Evolutionary conservation across 2,797 vertebrate species (phyloP), one percentile per base, ranked within the genome.

Genomic region (Gymnoscopelus microlampas): DNA sequence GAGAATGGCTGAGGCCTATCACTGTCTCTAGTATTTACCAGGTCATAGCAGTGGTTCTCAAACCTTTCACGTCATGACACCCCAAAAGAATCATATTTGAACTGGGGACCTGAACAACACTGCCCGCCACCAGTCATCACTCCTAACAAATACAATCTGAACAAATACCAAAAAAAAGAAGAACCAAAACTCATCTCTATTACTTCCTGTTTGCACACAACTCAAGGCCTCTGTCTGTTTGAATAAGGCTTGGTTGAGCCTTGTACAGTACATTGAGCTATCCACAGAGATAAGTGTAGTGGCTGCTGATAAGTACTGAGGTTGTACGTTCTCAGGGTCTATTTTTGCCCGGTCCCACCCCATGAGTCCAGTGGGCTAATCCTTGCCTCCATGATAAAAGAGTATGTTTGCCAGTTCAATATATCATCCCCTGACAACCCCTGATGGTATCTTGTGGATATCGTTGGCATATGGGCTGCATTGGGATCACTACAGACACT

Each of bases 221-320:
- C 35, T 66, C 47, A 71, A 12, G 7, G 26, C 53, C 24, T 35
- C 35, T 23, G 54, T 49, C 55, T 69, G 24, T 57, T 59, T 49
- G 32, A 63, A 68, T 47, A 5, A 66, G 44, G 77, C 77, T 29
- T 14, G 54, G 13, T 50, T 70, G 66, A 13, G 53, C 35, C 35
- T 6, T 49, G 61, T 66, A 57, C 67, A 39, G 67, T 72, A 74
- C 60, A 73, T 44, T 9, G 7, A 69, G 69, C 51, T 39, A 14
- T 7, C 11, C 9, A 24, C 49, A n/a, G 53, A 69, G 77, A 84
- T 77, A 82, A 76, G 53, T 70, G 60, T 64, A 77, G 77, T 60
- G 66, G 68, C 70, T 63, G 29, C 63, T 62, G 68, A 23, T 74
- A 88, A 82, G 53, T 70, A 78, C 70, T 73, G 77, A 82, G 58